Base-by-base conservation (phyloP, 2,888 invertebrate species). In the Amblyjoppa fuscipennis region DNA sequence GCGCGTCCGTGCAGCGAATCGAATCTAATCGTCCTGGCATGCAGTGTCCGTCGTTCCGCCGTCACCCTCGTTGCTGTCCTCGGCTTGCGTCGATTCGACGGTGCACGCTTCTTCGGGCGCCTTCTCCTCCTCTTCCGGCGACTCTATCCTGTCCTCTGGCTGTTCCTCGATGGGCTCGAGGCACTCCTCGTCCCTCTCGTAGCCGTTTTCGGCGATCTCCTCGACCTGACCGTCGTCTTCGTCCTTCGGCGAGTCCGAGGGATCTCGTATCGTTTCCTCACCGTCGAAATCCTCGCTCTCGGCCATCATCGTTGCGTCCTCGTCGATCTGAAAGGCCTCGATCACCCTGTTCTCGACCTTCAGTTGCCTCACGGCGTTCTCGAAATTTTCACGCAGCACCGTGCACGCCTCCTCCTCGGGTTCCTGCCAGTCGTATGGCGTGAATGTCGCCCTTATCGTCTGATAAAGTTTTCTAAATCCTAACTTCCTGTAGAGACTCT, bases 391-490 rank as follows among this genome's bases (percentile, higher is more conserved):
- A 68, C 91, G 90, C 5, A 91, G 80, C 28, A 90, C 85, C 75
- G 88, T 84, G 66, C 83, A 87, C n/a, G 85, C 81, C n/a, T 90
- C 90, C 68, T 88, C 90, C 31, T 89, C 68, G 51, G 85, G 83
- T 59, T 93, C 91, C 45, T 90, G 88, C 91, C 91, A 94, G 80
- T 93, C 93, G 84, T 94, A 92, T 73, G 96, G 96, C 93, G 96
- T 96, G 93, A 98, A 95, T 89, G 97, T 96, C 93, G 97, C 97
- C 90, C 98, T 96, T 89, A 97, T 97, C 90, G 97, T 97, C 94
- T 97, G 96, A 94, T 97, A 98, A 91, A 96, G 96, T 94, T 96
- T 97, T 93, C 96, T 96, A 95, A 98, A 98, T 92, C 98, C 97
- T 91, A 98, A 95, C 94, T 98, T 98, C 90, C 96, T 96, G 95